phyloP scores from a whole-genome alignment of 2,888 invertebrate genomes.

The Amiota communis region DNA sequence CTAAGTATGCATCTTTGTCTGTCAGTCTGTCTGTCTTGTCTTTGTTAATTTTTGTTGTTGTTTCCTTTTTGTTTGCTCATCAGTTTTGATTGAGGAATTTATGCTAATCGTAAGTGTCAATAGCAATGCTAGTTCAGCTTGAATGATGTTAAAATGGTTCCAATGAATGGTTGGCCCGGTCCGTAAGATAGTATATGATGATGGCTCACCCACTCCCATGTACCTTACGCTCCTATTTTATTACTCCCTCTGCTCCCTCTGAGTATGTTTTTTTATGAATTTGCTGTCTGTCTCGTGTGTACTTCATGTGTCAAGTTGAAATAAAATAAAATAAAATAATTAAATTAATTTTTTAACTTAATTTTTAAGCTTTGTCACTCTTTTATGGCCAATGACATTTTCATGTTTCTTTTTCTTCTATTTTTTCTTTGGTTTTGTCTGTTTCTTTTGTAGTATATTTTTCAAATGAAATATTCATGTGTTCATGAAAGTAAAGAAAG shows the following conservation, averaged over 20 bases:
- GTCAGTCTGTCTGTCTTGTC: neutral
- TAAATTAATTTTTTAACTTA: neutral
- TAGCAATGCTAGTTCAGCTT: constrained; percentile 3
- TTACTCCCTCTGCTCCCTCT: neutral
- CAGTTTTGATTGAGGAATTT: constrained; percentile 33
- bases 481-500: neutral
- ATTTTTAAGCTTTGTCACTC: neutral
- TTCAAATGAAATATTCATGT: neutral
- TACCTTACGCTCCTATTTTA: too few species aligned
- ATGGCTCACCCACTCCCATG: neutral
- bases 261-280: constrained; percentile 14
- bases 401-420: constrained; percentile 9
- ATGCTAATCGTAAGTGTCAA: constrained; percentile 37
- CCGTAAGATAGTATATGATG: too few species aligned
- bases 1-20: neutral
- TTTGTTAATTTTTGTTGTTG: constrained; percentile 25
- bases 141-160: neutral
- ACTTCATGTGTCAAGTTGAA: constrained; percentile 54
- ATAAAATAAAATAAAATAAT: constrained; percentile 39
- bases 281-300: constrained; percentile 19
- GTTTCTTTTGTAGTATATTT: too few species aligned
- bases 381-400: constrained; percentile 29
- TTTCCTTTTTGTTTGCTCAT: constrained; percentile 16
- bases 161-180: neutral
- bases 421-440: too few species aligned